These are phyloP conservation scores for Lagorchestes hirsutus DNA, from an alignment of 2,797 vertebrate species.

Conservation along the genomic window DNA sequence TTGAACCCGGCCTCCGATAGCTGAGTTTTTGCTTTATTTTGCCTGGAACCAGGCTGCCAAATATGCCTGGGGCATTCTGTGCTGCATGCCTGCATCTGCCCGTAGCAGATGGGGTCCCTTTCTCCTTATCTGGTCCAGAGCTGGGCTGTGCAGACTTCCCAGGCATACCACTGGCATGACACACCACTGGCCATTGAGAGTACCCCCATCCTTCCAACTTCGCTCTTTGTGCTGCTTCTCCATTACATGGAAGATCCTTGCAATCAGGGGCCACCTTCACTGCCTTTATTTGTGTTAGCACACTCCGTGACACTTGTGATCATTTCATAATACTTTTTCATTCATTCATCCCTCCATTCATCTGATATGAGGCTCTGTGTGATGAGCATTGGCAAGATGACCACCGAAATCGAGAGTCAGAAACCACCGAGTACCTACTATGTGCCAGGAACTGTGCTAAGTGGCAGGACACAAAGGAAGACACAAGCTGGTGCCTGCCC, in stretches of 20 bases:
- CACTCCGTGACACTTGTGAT: neutral
- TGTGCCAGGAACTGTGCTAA: neutral
- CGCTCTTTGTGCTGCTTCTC: neutral
- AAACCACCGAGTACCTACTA: neutral
- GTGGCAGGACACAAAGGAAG: too few relatives aligned
- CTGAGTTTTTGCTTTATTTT: neutral
- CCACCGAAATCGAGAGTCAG: neutral
- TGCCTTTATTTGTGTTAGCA: neutral
- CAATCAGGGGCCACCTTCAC: neutral
- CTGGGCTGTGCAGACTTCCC: neutral
- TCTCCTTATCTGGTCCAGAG: neutral
- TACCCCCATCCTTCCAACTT: neutral
- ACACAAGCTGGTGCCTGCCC: neutral
- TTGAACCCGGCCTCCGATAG: neutral
- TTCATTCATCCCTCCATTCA: neutral
- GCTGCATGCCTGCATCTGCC: neutral
- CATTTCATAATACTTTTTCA: neutral
- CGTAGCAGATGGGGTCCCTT: neutral
- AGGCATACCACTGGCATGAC: too few relatives aligned
- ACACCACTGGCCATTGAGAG: too few relatives aligned
- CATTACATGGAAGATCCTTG: neutral
- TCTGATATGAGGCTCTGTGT: neutral
- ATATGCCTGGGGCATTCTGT: too few relatives aligned
- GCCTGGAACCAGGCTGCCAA: neutral
- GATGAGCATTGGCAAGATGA: neutral